phyloP scores from a whole-genome alignment of 2,888 invertebrate genomes.

The Nymphalis polychloros region DNA sequence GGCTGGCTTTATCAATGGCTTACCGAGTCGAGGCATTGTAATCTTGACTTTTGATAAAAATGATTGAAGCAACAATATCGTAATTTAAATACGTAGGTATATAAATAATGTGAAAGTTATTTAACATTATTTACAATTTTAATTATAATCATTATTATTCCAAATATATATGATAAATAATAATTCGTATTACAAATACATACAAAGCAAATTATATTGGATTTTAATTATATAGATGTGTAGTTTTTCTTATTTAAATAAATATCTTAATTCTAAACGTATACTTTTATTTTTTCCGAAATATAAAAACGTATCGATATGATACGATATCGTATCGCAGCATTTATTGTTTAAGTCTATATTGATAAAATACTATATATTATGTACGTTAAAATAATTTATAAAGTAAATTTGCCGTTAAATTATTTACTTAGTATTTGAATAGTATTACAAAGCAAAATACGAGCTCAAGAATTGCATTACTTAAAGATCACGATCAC shows the following conservation, averaged over 20 bases:
- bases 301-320: too few species aligned
- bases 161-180: too few species aligned
- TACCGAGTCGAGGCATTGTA: not conserved
- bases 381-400: not conserved
- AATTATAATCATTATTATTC: too few species aligned
- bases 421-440: constrained; percentile 8
- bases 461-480: constrained; percentile 21
- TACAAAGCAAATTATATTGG: not conserved
- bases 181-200: too few species aligned
- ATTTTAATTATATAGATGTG: too few species aligned
- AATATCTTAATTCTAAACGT: not conserved
- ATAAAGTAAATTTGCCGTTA: not conserved
- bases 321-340: too few species aligned
- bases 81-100: not conserved
- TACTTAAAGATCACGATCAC: constrained; percentile 17
- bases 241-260: too few species aligned
- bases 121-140: not conserved
- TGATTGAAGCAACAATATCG: not conserved
- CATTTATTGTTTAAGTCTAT: too few species aligned
- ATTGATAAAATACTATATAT: not conserved
- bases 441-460: constrained; percentile 7
- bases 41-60: not conserved
- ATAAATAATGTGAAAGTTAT: not conserved
- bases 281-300: too few species aligned
- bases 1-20: constrained; percentile 13